Evolutionary conservation across 1,140 invertebrate species (phyloP), one percentile per base, ranked within the genome.

Genomic region (Lepeophtheirus salmonis): DNA sequence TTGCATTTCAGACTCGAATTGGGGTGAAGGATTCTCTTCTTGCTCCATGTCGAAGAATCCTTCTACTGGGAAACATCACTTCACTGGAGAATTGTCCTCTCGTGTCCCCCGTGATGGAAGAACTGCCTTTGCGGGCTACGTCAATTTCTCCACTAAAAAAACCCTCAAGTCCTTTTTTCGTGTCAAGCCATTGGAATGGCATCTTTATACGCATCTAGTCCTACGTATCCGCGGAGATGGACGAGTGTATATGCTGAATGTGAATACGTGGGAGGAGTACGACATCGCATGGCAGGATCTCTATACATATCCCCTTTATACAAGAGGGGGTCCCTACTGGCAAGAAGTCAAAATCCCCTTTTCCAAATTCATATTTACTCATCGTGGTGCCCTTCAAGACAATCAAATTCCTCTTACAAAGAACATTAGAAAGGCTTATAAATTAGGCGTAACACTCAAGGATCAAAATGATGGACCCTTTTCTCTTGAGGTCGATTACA

Each of bases 291-390:
- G 83, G 82, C 82, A 88, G 69, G 86, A 95, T 72, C 75, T 83
- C 16, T 89, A 82, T 69, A 75, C 80, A 65, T 95, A 82, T 73
- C 75, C 82, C 0, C 68, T 97, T 0, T 88, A 81, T 68, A 97
- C 92, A 0, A 78, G 88, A 72, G 92, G 92, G 50, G 92, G 92
- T 0, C 92, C 92, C 6, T 94, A 96, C 69, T 97, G 92, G 92
- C 91, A 97, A 75, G 73, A 57, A 41, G 55, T 57, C n/a, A 22
- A 18, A 22, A 52, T 52, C n/a, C 94, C 94, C 17, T 92, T 97
- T 74, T 90, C 89, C 3, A 94, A 91, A 72, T 97, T 97, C 70
- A 79, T 86, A 58, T 71, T 89, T 14, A 73, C 77, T 3, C 30
- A 41, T 41, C 30, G 30, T n/a, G n/a, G 30, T 2, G 70, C 81